These are phyloP conservation scores for Scaptomyza cyrtandrae DNA, from an alignment of 2,888 invertebrate species.

Conservation along the genomic window DNA sequence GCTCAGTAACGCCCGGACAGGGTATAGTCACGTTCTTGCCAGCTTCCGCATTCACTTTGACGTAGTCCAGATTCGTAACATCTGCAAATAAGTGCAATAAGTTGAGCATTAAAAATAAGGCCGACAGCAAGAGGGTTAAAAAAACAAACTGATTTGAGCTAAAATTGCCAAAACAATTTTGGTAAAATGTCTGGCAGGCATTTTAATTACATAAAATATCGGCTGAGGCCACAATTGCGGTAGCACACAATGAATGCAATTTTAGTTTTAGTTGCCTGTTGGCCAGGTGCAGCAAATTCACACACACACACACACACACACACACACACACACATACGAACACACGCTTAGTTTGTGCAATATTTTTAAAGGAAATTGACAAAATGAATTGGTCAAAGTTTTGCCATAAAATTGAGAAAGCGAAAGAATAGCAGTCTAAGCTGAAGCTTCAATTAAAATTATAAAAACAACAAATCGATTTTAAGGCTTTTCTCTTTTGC, in stretches of 20 bases:
- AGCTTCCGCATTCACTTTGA: constrained; percentile 87
- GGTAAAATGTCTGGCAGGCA: constrained; percentile 59
- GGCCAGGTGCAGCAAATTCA: constrained; percentile 12
- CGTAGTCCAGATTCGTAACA: constrained; percentile 86
- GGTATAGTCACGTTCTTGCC: constrained; percentile 88
- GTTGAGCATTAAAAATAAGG: not conserved
- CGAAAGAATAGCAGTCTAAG: not conserved
- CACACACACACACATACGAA: not conserved
- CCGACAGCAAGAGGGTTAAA: not conserved
- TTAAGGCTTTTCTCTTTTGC: constrained; percentile 20
- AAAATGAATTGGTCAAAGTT: constrained; percentile 56
- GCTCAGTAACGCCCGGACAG: constrained; percentile 89
- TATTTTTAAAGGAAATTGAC: constrained; percentile 73
- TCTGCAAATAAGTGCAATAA: constrained; percentile 84
- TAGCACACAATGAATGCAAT: constrained; percentile 30
- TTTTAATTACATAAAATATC: constrained; percentile 75
- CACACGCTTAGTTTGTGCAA: constrained; percentile 55
- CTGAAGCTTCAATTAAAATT: constrained; percentile 73
- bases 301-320: too few species aligned
- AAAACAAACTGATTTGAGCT: constrained; percentile 33
- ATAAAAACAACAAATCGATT: constrained; percentile 71
- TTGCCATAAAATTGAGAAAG: not conserved
- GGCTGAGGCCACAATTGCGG: constrained; percentile 44
- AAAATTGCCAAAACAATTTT: constrained; percentile 50
- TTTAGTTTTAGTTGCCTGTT: constrained; percentile 22